Conservation (phyloP, 2,797 vertebrate species). For the Artibeus jamaicensis region DNA sequence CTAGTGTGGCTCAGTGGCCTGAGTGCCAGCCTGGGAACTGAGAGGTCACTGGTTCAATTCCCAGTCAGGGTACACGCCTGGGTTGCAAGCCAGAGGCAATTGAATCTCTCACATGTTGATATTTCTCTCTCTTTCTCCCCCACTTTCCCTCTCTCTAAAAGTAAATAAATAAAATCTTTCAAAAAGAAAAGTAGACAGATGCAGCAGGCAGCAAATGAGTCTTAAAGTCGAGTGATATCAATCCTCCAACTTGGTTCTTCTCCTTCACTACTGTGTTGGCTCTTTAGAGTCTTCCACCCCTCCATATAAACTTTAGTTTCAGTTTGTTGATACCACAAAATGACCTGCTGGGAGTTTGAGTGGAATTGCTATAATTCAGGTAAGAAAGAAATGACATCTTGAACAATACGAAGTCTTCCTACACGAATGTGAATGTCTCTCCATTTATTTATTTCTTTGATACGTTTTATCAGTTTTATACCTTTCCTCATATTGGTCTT, state of each 20-base stretch:
- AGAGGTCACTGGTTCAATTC: neutral
- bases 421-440: neutral
- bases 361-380: neutral
- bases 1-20: neutral
- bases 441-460: neutral
- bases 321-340: neutral
- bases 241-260: neutral
- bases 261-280: neutral
- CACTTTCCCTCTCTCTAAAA: neutral
- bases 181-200: neutral
- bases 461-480: neutral
- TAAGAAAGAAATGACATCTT: neutral
- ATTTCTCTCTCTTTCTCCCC: neutral
- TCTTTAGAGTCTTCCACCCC: neutral
- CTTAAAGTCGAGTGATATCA: neutral
- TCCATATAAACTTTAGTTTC: neutral
- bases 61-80: neutral
- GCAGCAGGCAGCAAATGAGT: neutral
- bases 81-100: neutral
- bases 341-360: neutral
- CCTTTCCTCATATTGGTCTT: neutral
- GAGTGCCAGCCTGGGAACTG: neutral
- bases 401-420: neutral
- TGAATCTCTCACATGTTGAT: neutral
- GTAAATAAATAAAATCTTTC: neutral